Conservation (phyloP, 2,888 invertebrate genomes). For the Aproaerema taeniolella region DNA sequence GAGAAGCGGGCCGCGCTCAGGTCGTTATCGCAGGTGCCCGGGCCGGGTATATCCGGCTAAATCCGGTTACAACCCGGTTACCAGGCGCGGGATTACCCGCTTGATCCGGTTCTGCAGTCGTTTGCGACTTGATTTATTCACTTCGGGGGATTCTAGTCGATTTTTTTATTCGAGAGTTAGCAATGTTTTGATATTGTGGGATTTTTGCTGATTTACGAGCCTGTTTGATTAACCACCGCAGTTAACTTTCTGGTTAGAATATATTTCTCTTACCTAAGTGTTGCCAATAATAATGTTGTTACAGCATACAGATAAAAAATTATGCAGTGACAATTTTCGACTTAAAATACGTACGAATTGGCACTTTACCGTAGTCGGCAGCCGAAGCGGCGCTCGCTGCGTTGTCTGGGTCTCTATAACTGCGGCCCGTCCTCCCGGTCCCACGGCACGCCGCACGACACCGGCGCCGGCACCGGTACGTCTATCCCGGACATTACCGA, state of each 20-base stretch:
- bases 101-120: slow-evolving; percentile 63
- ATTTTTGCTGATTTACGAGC: slow-evolving; percentile 14
- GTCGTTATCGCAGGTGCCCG: slow-evolving; percentile 71
- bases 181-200: slow-evolving; percentile 20
- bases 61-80: slow-evolving; percentile 60
- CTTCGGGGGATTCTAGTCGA: slow-evolving; percentile 28
- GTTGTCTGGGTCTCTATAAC: no score
- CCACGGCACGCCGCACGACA: no score
- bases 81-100: slow-evolving; percentile 61
- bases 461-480: no score
- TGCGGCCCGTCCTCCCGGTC: no score
- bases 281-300: no score
- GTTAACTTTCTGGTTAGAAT: slow-evolving; percentile 6
- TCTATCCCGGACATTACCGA: no score
- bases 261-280: not conserved
- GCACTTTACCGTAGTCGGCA: no score
- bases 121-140: slow-evolving; percentile 67
- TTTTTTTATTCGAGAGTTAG: slow-evolving; percentile 22
- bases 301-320: not conserved
- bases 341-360: slow-evolving; percentile 3
- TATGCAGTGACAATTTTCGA: not conserved
- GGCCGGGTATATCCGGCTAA: slow-evolving; percentile 46
- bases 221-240: slow-evolving; percentile 11
- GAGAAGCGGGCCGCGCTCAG: slow-evolving; percentile 21
- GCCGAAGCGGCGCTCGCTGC: not conserved